Evolutionary conservation across 2,113 vertebrate species (phyloP), one percentile per base, ranked within the genome.

Genomic region (Corydoras maculifer): DNA sequence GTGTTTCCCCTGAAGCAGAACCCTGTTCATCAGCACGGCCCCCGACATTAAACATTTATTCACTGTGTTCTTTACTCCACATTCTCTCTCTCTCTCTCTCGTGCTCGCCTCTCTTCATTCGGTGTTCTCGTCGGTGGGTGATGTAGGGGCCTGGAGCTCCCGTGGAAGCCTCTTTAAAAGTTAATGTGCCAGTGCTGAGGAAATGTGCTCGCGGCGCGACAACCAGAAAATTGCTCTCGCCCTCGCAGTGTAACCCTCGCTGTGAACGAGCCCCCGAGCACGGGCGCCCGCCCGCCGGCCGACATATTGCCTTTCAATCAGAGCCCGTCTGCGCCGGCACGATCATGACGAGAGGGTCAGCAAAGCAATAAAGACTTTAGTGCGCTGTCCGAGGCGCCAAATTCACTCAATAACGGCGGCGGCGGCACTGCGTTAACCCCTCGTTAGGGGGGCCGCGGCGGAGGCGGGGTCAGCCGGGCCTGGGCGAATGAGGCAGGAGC

Each of bases 291-390:
- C 93, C 94, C 86, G 89, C 92, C 90, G 91, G 91, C 89, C 93
- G 94, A 96, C 95, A 96, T 96, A 92, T 95, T 91, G 94, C 93
- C 94, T 97, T 96, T 98, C 94, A 98, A 95, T 98, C 94, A 95
- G 94, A 89, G 91, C 91, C 92, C 94, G 90, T 89, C 84, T 89
- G 90, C 30, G 18, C 58, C 31, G 83, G 87, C 89, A 90, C 89
- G 93, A 93, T 95, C 95, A 97, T 97, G 96, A 96, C 91, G 93
- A 91, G 88, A 87, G 86, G 91, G 90, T 92, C 91, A 93, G 91
- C 83, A 90, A 93, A 92, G 90, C 91, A 93, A 93, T 93, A 92
- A 92, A 91, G 88, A 91, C 89, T 93, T 91, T 90, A 92, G 91
- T 91, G 91, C 91, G 91, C 92, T 93, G 91, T 93, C 92, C 91